These are phyloP conservation scores for Holcopasites calliopsidis DNA, from an alignment of 1,140 invertebrate species.

Conservation along the genomic window DNA sequence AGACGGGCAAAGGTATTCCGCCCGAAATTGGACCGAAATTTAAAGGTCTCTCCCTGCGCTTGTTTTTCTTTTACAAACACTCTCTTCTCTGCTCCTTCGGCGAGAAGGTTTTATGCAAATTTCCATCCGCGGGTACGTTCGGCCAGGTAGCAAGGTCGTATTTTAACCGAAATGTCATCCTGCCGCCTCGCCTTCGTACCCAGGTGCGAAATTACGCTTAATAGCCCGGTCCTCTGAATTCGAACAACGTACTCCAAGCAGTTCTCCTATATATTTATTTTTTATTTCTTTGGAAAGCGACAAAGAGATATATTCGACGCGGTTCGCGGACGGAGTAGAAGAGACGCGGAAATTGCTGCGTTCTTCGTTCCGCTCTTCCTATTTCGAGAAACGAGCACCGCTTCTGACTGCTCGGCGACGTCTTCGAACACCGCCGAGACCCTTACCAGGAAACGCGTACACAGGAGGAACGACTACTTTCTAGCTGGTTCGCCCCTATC, in stretches of 20 bases:
- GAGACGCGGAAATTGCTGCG: conserved; percentile 26
- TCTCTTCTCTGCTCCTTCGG: background rate
- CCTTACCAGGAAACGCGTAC: conserved; percentile 59
- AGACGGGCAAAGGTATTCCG: background rate
- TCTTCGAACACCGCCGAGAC: conserved; percentile 58
- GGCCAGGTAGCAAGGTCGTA: conserved; percentile 31
- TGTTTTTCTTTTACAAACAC: background rate
- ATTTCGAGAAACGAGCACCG: conserved; percentile 43
- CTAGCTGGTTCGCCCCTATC: conserved; percentile 15
- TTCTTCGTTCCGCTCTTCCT: conserved; percentile 27
- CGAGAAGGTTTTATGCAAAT: conserved; percentile 50
- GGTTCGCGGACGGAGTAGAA: background rate
- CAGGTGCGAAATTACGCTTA: conserved; percentile 30
- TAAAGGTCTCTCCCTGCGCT: conserved; percentile 44
- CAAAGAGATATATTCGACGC: background rate
- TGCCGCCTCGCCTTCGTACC: background rate
- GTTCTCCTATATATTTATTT: too few relatives aligned
- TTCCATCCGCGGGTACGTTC: background rate
- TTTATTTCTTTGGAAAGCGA: background rate
- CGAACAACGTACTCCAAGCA: background rate
- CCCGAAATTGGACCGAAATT: conserved; percentile 44
- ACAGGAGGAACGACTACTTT: conserved; percentile 8
- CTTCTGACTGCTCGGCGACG: conserved; percentile 46
- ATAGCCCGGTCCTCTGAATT: background rate
- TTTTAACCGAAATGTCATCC: conserved; percentile 44